Base-by-base conservation (phyloP, 2,888 invertebrate species). In the Pristionchus arcanus region DNA sequence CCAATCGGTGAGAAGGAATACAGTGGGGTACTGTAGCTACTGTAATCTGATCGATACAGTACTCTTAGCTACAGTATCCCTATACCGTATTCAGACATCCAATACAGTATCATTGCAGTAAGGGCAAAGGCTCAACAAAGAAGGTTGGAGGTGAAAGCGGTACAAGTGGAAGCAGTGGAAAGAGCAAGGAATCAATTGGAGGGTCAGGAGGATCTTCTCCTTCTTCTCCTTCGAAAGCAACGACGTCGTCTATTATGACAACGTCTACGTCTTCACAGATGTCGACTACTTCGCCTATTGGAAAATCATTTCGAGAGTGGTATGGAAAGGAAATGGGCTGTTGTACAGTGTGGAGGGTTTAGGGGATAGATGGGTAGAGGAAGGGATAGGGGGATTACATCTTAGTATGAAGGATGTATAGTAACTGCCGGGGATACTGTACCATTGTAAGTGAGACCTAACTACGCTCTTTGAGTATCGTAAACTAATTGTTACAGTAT, bases 181-280 rank as follows among this genome's bases (percentile, higher is more conserved):
- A 77, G 77, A n/a, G 42, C 42, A 77, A 77, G 34, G 77, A 77
- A 34, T 77, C 37, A 21, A n/a, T 71, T n/a, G 71, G 34, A 13
- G 28, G 71, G 34, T 31, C 11, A 31, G 34, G 15, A 28, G 42
- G 42, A 49, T 49, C 42, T 49, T 49, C 42, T 49, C 42, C 42
- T 13, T 49, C 55, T 21, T 55, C 55, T 55, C 55, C 55, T 21
- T 55, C 55, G 55, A 15, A 4, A 55, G 21, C 55, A 5, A 15
- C 13, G 31, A 71, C 28, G 34, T 71, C 71, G 1, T 19, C 34
- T 3, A 71, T 31, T 34, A 34, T 16, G 71, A 13, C 66, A 0
- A n/a, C 66, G 66, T 66, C 66, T 9, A 25, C 66, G 66, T 28
- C 28, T n/a, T n/a, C n/a, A n/a, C n/a, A n/a, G 66, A 66, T 28